Conservation (phyloP, 2,888 invertebrate species). For the Muscina levida region DNA sequence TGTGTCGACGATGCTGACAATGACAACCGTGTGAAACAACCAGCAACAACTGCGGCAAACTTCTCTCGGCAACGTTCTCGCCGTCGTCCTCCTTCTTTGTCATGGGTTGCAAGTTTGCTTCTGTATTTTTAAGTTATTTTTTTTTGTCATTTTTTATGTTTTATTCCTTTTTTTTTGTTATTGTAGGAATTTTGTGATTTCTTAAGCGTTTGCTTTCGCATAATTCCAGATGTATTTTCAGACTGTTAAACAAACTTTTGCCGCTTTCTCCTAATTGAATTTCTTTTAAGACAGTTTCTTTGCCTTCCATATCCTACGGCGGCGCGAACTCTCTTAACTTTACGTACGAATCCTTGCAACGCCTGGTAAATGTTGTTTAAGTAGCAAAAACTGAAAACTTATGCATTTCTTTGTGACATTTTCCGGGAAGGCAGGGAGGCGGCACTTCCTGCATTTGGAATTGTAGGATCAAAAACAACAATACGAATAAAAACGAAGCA, state of each 20-base stretch:
- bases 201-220: neutral
- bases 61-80: too few species aligned
- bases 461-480: too few species aligned
- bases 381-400: conserved; percentile 57
- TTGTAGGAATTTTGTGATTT: conserved; percentile 21
- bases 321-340: conserved; percentile 56
- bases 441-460: neutral
- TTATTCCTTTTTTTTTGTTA: conserved; percentile 18
- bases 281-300: conserved; percentile 62
- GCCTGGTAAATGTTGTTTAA: conserved; percentile 61
- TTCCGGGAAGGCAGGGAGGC: too few species aligned
- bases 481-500: conserved; percentile 28
- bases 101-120: neutral
- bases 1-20: conserved; percentile 44
- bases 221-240: conserved; percentile 59
- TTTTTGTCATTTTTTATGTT: too few species aligned
- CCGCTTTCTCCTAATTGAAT: conserved; percentile 67
- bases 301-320: conserved; percentile 37
- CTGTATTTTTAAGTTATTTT: conserved; percentile 8
- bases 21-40: conserved; percentile 43
- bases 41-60: conserved; percentile 29
- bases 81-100: too few species aligned
- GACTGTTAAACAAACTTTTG: conserved; percentile 61
- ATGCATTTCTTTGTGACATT: conserved; percentile 38
- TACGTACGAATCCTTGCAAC: conserved; percentile 42